Evolutionary conservation across 2,797 vertebrate species (phyloP), one percentile per base, ranked within the genome.

Genomic region (Falco concolor): DNA sequence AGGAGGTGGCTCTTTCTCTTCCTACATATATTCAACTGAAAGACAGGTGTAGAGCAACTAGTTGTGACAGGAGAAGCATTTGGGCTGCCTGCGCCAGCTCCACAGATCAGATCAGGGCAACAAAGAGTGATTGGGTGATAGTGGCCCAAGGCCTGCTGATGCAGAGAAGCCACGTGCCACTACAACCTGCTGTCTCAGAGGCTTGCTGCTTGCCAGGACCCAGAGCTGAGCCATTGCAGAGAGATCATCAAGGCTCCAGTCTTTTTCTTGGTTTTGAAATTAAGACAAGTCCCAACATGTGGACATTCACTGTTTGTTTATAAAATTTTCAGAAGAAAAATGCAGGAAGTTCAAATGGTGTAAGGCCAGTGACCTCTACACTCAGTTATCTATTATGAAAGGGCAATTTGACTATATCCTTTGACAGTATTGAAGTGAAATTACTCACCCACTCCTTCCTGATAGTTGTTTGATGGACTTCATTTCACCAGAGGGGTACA

Each of bases 361-460:
- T 42, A 57, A 79, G 30, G 16, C 40, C 45, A 85, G 42, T 74
- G 53, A 53, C 44, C 23, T 89, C 30, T 63, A 54, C 13, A 40
- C 27, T 54, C 52, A 77, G 27, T 69, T 85, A 64, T 20, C 13
- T 16, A 14, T 45, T 75, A 85, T 8, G 36, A 75, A 92, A 75
- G 13, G 36, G 19, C 27, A 44, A 45, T 88, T 79, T 70, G 18
- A 23, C 53, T 75, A 38, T 10, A 70, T 25, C 18, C 30, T 77
- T 34, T 72, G 45, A 75, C 18, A 89, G 18, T 73, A 90, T 94
- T 90, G 94, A 90, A 70, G 42, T 90, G 40, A 90, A 84, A 95
- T 84, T 94, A 77, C 25, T 47, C 45, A 59, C 44, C 70, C 13
- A 75, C 25, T 28, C 13, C n/a, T 63, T 83, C 63, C 42, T 50